Base-by-base conservation (phyloP, 37 sponge, comb jelly and placozoan genomes). In the Theonella swinhoei region DNA sequence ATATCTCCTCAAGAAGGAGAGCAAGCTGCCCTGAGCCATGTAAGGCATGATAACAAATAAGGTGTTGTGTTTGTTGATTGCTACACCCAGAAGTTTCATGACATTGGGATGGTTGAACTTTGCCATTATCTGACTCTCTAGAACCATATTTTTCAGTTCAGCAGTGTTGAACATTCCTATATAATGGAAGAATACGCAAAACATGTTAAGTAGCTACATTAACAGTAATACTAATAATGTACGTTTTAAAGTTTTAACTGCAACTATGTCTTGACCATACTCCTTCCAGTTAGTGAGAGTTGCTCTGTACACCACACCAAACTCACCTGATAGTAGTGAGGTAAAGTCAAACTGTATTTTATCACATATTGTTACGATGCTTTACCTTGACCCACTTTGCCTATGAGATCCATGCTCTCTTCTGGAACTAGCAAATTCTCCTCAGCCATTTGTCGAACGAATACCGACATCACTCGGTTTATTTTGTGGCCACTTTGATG, bases 241-340 rank as follows among this genome's bases (percentile, higher is more conserved):
- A 74, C 75, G 42, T 42, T 74, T 74, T 8, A 74, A 9, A 22
- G 75, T 41, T 5, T 74, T 74, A 1, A 74, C 75, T 9, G 75
- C 75, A 39, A 74, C 75, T 1, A 22, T 74, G 28, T 36, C 24
- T 7, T 47, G 54, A 47, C 11, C 14, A 47, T 47, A 47, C 11
- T 47, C 54, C 54, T 47, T 47, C 54, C 54, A 47, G 14, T 47
- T 14, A 4, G 1, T 3, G 3, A 74, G 25, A 4, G 9, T 28
- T 35, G 28, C 75, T 28, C 14, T 23, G 47, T 74, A 74, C 43
- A 74, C 75, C 22, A 39, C 43, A 23, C 75, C 75, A 74, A 74
- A 74, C 47, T 74, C 75, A 39, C 75, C 75, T 74, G 68, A 8
- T 29, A 66, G 68, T 47, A 14, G 54, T 47, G 54, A n/a, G n/a